Conservation (phyloP, 2,797 vertebrate genomes). For the Pterois miles region DNA sequence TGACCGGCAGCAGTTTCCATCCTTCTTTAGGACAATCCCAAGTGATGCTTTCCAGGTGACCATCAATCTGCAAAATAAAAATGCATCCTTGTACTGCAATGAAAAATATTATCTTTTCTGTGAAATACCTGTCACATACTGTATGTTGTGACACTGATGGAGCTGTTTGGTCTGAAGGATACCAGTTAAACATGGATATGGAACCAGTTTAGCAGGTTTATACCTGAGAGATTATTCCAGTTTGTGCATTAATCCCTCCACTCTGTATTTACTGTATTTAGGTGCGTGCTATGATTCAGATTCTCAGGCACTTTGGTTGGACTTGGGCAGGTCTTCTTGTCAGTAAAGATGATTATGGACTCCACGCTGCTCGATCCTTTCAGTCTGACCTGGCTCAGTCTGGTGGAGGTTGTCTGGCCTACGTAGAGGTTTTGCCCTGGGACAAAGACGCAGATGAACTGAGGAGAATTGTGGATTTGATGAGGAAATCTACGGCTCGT, state of each 20-base stretch:
- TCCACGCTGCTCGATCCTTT: conserved; percentile 66
- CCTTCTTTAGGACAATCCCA: conserved; percentile 71
- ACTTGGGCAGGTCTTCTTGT: conserved; percentile 76
- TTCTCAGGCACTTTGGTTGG: conserved; percentile 72
- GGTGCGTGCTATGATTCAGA: conserved; percentile 72
- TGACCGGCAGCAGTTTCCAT: conserved; percentile 47
- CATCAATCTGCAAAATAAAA: neutral
- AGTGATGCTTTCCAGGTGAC: conserved; percentile 74
- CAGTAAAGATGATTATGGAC: conserved; percentile 77
- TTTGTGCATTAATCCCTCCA: neutral
- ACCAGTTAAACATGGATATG: neutral
- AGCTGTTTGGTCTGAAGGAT: neutral
- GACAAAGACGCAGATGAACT: conserved; percentile 43
- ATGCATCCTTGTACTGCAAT: neutral
- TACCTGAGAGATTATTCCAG: neutral
- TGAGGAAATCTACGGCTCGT: conserved; percentile 57
- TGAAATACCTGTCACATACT: neutral
- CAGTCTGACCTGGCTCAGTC: conserved; percentile 37
- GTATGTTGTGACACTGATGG: neutral
- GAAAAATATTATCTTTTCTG: neutral
- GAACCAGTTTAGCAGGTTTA: neutral
- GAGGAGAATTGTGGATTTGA: conserved; percentile 49
- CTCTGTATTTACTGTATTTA: neutral
- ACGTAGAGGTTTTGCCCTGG: conserved; percentile 66
- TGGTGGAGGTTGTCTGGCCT: conserved; percentile 66